Base-by-base conservation (phyloP, 1,140 invertebrate species). In the Aphis gossypii region DNA sequence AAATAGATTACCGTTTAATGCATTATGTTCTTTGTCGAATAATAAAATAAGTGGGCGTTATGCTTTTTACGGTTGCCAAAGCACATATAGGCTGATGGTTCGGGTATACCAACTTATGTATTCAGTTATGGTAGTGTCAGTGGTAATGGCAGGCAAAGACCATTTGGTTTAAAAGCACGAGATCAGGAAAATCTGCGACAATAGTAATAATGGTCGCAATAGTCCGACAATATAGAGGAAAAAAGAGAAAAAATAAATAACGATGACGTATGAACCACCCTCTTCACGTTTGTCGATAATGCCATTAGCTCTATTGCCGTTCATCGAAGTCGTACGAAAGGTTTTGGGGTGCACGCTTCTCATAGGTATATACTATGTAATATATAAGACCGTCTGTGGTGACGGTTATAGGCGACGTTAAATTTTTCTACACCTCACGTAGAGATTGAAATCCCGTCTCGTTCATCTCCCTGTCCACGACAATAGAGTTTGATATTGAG, bases 91-190 rank as follows among this genome's bases (percentile, higher is more conserved):
- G 25, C 46, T 21, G 46, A 88, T 48, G 18, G 7, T 48, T 35
- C 18, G 86, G 41, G 41, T 46, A 87, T 46, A 87, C 41, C 84
- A 44, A 48, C 84, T 87, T 87, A 87, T 51, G 86, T 48, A 51
- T 88, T 88, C 86, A 88, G 86, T 88, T 88, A 88, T 35, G 30
- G 86, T 88, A 88, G 86, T 35, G 46, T 46, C 84, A 44, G 84
- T n/a, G 86, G 86, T 88, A 54, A 89, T 54, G 87, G 87, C 87
- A 86, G 41, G 23, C 60, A 76, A 44, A 30, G 44, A 46, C 84
- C 83, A 44, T 41, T 44, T 3, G 23, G 38, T 44, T 86, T 86
- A 86, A 86, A 86, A 86, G 83, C 38, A 41, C 20, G 41, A 84
- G 83, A 86, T 86, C 83, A 44, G 18, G 18, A 88, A 88, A 88